These are phyloP conservation scores for Lithobates pipiens DNA, from an alignment of 2,797 vertebrate species.

Conservation along the genomic window DNA sequence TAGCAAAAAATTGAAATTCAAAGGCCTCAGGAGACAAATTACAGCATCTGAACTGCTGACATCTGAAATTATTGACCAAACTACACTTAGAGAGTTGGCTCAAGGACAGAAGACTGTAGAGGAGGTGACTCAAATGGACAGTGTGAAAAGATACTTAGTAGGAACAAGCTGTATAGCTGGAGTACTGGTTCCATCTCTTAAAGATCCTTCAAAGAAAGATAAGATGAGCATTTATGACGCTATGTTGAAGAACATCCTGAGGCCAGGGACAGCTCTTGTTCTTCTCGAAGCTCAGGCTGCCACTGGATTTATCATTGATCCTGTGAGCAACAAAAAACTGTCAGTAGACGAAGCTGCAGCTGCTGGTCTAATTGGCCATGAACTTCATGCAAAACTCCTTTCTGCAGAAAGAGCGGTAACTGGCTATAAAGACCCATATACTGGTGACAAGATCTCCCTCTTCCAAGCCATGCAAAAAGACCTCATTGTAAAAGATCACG, in stretches of 20 bases:
- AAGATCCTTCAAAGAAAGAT: slow-evolving; percentile 54
- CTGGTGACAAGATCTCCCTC: slow-evolving; percentile 79
- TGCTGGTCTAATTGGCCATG: slow-evolving; percentile 77
- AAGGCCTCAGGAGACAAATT: slow-evolving; percentile 70
- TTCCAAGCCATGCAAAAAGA: slow-evolving; percentile 78
- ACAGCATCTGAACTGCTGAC: slow-evolving; percentile 66
- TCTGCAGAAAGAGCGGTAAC: slow-evolving; percentile 84
- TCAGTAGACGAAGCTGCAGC: slow-evolving; percentile 82
- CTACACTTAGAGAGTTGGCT: slow-evolving; percentile 57
- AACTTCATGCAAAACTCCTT: slow-evolving; percentile 78
- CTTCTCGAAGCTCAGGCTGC: slow-evolving; percentile 88
- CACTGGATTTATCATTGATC: slow-evolving; percentile 86
- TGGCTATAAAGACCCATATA: slow-evolving; percentile 84
- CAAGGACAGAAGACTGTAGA: slow-evolving; percentile 57
- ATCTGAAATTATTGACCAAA: slow-evolving; percentile 66
- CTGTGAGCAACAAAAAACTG: slow-evolving; percentile 76
- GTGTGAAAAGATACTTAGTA: slow-evolving; percentile 65
- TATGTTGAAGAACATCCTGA: slow-evolving; percentile 79
- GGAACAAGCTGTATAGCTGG: slow-evolving; percentile 72
- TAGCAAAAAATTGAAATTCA: slow-evolving; percentile 64
- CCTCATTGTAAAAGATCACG: slow-evolving; percentile 80
- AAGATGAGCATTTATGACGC: slow-evolving; percentile 81
- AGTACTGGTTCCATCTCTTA: slow-evolving; percentile 60
- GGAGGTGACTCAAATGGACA: slow-evolving; percentile 16
- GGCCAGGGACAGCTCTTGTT: slow-evolving; percentile 83